A percentile compares a stretch with the other conserved stretches of the same genome.
These are phyloP conservation scores for Drosophila koepferae DNA, from an alignment of 2,888 invertebrate species.

Conservation along the genomic window DNA sequence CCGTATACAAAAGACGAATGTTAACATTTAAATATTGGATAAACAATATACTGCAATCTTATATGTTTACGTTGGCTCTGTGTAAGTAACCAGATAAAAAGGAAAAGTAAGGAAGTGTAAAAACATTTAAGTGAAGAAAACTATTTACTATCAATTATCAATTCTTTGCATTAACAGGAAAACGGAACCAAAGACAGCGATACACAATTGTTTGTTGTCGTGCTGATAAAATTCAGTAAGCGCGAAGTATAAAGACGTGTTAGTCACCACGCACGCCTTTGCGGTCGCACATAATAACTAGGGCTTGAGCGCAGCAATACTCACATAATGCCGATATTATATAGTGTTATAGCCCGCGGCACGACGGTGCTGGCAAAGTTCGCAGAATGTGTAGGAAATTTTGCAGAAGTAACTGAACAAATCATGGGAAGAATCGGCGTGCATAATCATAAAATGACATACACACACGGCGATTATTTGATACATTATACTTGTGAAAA, in stretches of 20 bases:
- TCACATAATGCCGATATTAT: slow-evolving; percentile 93
- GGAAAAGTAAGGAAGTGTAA: background rate
- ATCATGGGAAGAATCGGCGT: slow-evolving; percentile 94
- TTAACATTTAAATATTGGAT: slow-evolving; percentile 17
- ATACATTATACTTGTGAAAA: slow-evolving; percentile 96
- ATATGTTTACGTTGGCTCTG: slow-evolving; percentile 10
- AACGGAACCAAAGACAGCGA: slow-evolving; percentile 1
- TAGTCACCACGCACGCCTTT: slow-evolving; percentile 45
- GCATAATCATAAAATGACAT: slow-evolving; percentile 96
- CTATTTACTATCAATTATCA: slow-evolving; percentile 5
- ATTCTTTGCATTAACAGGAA: slow-evolving; percentile 10
- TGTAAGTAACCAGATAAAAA: slow-evolving; percentile 26
- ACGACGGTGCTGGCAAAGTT: slow-evolving; percentile 94
- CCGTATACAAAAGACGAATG: slow-evolving; percentile 8
- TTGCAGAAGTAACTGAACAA: slow-evolving; percentile 96
- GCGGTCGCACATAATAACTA: slow-evolving; percentile 14
- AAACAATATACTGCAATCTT: slow-evolving; percentile 20
- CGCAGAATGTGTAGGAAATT: slow-evolving; percentile 97
- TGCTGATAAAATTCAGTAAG: slow-evolving; percentile 40
- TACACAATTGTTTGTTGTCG: slow-evolving; percentile 13
- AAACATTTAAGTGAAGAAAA: background rate
- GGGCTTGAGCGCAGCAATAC: slow-evolving; percentile 7
- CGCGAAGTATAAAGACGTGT: slow-evolving; percentile 18
- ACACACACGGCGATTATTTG: slow-evolving; percentile 96
- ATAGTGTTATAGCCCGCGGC: slow-evolving; percentile 95